Evolutionary conservation across 2,888 invertebrate genomes (phyloP), one percentile per base, ranked within the genome.

Genomic region (Nebria salina): DNA sequence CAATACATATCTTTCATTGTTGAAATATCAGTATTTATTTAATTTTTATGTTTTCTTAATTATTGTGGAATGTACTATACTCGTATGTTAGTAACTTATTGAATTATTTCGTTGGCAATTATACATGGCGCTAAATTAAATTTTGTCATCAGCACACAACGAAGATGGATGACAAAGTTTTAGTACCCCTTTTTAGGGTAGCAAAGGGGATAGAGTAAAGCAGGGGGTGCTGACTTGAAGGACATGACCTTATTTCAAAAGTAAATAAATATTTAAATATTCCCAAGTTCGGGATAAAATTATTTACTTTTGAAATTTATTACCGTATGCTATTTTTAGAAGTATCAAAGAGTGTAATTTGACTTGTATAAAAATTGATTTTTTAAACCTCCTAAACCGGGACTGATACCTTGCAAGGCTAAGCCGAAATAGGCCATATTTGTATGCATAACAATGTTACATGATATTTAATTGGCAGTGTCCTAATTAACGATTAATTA

Each of bases 101-200:
- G 54, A 54, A 54, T 54, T 54, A 54, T 54, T 54, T 54, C 54
- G 54, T 54, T 54, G 54, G 54, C 54, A 54, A 54, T 54, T 54
- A 54, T 7, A 54, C 54, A 54, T 11, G 54, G 7, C 4, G 11
- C 54, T 54, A 54, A 54, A 54, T 54, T 54, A 13, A 54, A 54
- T 54, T 54, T 54, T 54, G 54, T 54, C 54, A 54, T 54, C 54
- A 54, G 54, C 54, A 54, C 54, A 54, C 54, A 54, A 54, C 54
- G 13, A 13, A 54, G 54, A 54, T 54, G 13, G 54, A 54, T 54
- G 54, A 13, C 54, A 54, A 54, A 54, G 54, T 54, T 54, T 54
- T 54, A 8, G 54, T 54, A 54, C 54, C 54, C 13, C 54, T 54
- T 11, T 54, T 54, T 54, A 11, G 8, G 54, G 11, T 3, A 54